A percentile compares a stretch with the other conserved stretches of the same genome.
These are phyloP conservation scores for Parotia lawesii DNA, from an alignment of 2,113 vertebrate species.

Conservation along the genomic window DNA sequence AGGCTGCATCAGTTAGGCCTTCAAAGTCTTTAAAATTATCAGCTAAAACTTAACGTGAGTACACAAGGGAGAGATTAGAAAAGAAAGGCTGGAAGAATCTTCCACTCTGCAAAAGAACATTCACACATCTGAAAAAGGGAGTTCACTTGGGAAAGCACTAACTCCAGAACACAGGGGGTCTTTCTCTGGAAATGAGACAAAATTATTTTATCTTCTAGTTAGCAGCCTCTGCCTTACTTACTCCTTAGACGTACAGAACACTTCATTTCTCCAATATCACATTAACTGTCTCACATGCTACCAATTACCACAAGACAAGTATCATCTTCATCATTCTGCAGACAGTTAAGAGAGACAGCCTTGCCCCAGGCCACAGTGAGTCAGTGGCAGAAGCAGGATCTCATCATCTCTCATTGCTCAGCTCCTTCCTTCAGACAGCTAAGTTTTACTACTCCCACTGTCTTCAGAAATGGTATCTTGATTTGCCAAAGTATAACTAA, in stretches of 20 bases:
- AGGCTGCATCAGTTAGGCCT: neutral
- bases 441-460: neutral
- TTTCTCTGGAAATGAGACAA: neutral
- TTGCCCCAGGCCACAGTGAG: constrained; percentile 20
- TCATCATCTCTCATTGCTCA: neutral
- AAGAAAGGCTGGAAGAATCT: neutral
- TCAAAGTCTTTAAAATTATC: neutral
- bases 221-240: neutral
- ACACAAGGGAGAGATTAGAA: neutral
- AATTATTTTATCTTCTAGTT: neutral
- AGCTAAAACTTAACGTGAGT: neutral
- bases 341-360: constrained; percentile 18
- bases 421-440: neutral
- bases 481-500: neutral
- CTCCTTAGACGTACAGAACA: neutral
- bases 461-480: neutral
- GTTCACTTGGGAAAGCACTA: neutral
- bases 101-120: neutral
- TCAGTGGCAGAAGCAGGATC: constrained; percentile 4
- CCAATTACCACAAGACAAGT: constrained; percentile 16
- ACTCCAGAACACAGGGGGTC: neutral
- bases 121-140: neutral
- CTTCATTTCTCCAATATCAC: neutral
- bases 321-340: constrained; percentile 13
- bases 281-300: constrained; percentile 27